Percentiles rank a stretch among this genome's conserved stretches.
Evolutionary conservation across 2,797 vertebrate genomes (phyloP).

Genomic region (Notolepis coatsorum): DNA sequence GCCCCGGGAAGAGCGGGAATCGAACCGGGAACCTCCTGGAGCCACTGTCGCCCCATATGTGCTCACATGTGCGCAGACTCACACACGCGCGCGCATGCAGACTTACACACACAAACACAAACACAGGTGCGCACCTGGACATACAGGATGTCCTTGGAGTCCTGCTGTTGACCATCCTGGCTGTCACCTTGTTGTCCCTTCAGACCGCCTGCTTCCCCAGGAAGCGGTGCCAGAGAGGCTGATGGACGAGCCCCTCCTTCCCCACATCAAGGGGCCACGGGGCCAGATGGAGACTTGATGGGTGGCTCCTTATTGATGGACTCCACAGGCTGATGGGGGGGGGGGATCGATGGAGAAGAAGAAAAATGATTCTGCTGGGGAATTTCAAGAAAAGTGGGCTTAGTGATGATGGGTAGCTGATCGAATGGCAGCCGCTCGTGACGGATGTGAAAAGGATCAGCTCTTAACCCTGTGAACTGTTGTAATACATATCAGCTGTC

Average conservation of each 20-base stretch:
- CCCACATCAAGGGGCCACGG: constrained; percentile 33
- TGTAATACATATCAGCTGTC: constrained; percentile 40
- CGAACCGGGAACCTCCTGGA: no score
- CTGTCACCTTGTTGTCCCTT: not conserved
- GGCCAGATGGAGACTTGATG: constrained; percentile 57
- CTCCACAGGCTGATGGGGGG: constrained; percentile 12
- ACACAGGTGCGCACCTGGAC: not conserved
- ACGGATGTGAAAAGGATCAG: constrained; percentile 13
- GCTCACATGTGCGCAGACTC: not conserved
- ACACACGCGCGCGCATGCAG: not conserved
- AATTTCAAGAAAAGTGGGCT: constrained; percentile 25
- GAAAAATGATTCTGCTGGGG: constrained; percentile 37
- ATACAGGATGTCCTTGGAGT: no score
- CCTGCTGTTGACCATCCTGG: not conserved
- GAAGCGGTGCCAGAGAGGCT: constrained; percentile 29
- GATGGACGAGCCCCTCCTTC: constrained; percentile 41
- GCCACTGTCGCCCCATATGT: no score
- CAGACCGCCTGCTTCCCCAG: constrained; percentile 6
- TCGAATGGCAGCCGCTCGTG: constrained; percentile 27
- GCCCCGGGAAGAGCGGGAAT: no score
- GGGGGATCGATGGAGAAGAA: constrained; percentile 44
- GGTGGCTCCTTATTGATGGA: constrained; percentile 57
- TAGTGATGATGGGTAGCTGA: constrained; percentile 19
- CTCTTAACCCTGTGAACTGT: constrained; percentile 29
- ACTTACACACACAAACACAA: constrained; percentile 8